Conservation (phyloP, 2,888 invertebrate genomes). For the Abrostola triplasia region DNA sequence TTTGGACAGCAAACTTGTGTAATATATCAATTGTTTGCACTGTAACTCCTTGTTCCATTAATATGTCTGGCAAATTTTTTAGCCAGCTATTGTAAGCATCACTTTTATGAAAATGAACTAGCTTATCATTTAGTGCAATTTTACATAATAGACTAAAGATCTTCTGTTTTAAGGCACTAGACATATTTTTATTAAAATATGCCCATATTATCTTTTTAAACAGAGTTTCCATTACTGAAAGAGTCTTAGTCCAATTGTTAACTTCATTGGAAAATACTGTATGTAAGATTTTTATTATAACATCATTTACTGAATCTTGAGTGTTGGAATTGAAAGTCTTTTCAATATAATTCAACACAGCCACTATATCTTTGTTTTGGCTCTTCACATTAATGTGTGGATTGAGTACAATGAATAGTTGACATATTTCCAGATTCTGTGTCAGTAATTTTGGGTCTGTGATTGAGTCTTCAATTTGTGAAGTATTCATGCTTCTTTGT, state of each 20-base stretch:
- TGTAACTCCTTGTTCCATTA: slow-evolving; percentile 84
- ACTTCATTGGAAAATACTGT: slow-evolving; percentile 74
- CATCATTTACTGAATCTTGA: slow-evolving; percentile 65
- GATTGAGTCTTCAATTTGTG: slow-evolving; percentile 69
- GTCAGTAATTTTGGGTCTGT: slow-evolving; percentile 76
- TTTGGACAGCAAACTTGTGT: slow-evolving; percentile 88
- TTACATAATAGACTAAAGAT: slow-evolving; percentile 81
- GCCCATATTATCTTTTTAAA: slow-evolving; percentile 77
- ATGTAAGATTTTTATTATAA: slow-evolving; percentile 72
- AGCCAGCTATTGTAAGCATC: slow-evolving; percentile 86
- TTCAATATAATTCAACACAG: slow-evolving; percentile 85
- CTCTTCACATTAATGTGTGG: slow-evolving; percentile 76
- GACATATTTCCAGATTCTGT: slow-evolving; percentile 79
- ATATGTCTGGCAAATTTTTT: slow-evolving; percentile 86
- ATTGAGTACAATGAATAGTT: slow-evolving; percentile 84
- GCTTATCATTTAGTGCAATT: slow-evolving; percentile 79
- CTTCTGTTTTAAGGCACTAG: slow-evolving; percentile 72
- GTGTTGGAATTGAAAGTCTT: slow-evolving; percentile 77
- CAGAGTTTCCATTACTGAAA: slow-evolving; percentile 71
- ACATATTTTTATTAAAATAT: slow-evolving; percentile 72
- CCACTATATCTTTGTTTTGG: slow-evolving; percentile 71
- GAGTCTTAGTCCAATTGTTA: slow-evolving; percentile 76
- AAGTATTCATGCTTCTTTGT: slow-evolving; percentile 59
- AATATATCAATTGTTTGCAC: slow-evolving; percentile 87
- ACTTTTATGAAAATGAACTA: slow-evolving; percentile 74